Percentiles rank a stretch among this genome's conserved stretches.
Evolutionary conservation across 2,797 vertebrate genomes (phyloP).

Genomic region (Coregonus ussuriensis): DNA sequence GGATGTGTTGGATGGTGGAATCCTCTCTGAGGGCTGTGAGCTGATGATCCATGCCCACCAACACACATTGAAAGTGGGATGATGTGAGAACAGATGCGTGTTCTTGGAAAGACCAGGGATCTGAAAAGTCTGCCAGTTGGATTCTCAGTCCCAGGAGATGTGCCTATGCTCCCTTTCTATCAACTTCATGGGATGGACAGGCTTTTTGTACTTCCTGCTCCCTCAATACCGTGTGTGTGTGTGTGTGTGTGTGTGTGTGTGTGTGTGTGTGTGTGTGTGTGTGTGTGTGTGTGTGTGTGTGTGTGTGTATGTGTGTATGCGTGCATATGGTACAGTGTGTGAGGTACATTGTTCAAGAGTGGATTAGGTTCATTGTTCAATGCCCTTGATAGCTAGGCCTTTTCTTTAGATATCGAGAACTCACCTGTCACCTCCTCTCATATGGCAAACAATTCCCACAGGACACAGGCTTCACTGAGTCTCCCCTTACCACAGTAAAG

Average conservation of each 20-base stretch:
- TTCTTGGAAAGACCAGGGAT: conserved; percentile 25
- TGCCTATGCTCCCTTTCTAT: not conserved
- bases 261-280: not conserved
- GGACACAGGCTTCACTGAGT: too few relatives aligned
- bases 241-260: not conserved
- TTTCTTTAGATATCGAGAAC: too few relatives aligned
- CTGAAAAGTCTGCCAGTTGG: conserved; percentile 9
- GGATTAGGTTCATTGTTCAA: too few relatives aligned
- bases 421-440: too few relatives aligned
- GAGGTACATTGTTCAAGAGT: too few relatives aligned
- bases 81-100: conserved; percentile 39
- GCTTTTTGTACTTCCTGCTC: not conserved
- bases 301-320: not conserved
- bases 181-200: not conserved
- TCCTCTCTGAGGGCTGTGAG: not conserved
- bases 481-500: too few relatives aligned
- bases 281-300: not conserved
- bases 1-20: not conserved
- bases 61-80: conserved; percentile 26
- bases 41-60: conserved; percentile 7
- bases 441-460: too few relatives aligned
- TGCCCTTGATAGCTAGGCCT: too few relatives aligned
- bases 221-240: not conserved
- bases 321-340: not conserved
- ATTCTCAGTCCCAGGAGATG: conserved; percentile 3